These are phyloP conservation scores for Liasis olivaceus DNA, from an alignment of 2,797 vertebrate genomes.

Conservation along the genomic window DNA sequence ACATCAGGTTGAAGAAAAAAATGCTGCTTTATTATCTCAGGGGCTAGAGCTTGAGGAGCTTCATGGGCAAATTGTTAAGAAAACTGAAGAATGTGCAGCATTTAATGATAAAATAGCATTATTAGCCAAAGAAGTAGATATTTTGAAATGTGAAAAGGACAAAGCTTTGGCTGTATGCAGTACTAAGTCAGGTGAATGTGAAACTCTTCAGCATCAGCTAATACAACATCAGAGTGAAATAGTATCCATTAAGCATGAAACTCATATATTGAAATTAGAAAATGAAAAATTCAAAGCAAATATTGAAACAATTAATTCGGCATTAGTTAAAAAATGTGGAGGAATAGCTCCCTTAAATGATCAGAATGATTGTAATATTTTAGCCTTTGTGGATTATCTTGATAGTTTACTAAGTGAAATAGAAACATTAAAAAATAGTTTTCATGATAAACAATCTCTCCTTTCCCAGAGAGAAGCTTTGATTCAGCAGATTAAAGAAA, in stretches of 20 bases:
- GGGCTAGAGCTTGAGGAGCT: slow-evolving; percentile 67
- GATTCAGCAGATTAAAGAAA: slow-evolving; percentile 75
- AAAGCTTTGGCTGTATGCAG: slow-evolving; percentile 66
- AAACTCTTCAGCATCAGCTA: slow-evolving; percentile 65
- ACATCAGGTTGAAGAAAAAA: slow-evolving; percentile 71
- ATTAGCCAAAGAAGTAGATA: slow-evolving; percentile 70
- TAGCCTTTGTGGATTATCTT: slow-evolving; percentile 73
- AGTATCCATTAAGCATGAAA: slow-evolving; percentile 54
- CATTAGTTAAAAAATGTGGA: slow-evolving; percentile 62
- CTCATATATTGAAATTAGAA: slow-evolving; percentile 61
- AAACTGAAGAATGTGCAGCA: slow-evolving; percentile 64
- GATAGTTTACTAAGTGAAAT: slow-evolving; percentile 66
- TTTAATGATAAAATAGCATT: slow-evolving; percentile 75
- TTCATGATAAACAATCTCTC: slow-evolving; percentile 72
- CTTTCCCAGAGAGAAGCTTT: slow-evolving; percentile 73
- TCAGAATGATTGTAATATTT: slow-evolving; percentile 64
- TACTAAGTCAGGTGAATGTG: slow-evolving; percentile 67
- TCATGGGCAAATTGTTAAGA: slow-evolving; percentile 74
- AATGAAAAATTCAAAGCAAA: slow-evolving; percentile 77
- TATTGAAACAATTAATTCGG: slow-evolving; percentile 65
- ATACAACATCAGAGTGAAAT: slow-evolving; percentile 55
- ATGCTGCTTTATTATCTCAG: slow-evolving; percentile 61
- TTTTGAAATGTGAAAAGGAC: slow-evolving; percentile 72
- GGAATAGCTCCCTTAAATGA: slow-evolving; percentile 70
- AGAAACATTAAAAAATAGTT: slow-evolving; percentile 65